Conservation (phyloP, 2,113 vertebrate genomes). For the Strigops habroptila region DNA sequence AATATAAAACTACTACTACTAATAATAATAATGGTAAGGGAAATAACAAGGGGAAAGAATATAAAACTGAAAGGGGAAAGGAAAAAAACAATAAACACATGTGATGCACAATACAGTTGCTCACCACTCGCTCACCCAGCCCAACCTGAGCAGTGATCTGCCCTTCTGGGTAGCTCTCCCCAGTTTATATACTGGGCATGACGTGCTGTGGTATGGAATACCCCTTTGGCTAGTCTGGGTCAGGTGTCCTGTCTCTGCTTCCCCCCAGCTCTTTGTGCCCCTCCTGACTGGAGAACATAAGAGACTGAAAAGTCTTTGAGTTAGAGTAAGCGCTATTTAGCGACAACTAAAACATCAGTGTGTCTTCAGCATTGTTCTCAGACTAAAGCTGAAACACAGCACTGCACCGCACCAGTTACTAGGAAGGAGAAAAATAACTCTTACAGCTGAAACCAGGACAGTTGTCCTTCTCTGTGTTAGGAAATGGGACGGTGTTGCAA, state of each 20-base stretch:
- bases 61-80: background rate
- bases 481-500: background rate
- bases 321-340: background rate
- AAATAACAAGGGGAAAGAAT: background rate
- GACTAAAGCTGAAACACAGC: background rate
- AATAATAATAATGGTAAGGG: background rate
- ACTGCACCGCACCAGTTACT: background rate
- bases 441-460: background rate
- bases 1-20: background rate
- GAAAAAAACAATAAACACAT: background rate
- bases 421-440: background rate
- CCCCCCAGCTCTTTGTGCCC: background rate
- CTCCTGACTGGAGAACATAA: background rate
- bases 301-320: background rate
- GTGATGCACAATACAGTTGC: background rate
- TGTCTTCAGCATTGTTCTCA: background rate
- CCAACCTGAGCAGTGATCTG: background rate
- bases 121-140: background rate
- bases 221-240: background rate
- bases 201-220: background rate
- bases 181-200: background rate
- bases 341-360: background rate
- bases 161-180: background rate
- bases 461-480: background rate
- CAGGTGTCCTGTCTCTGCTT: background rate